Base-by-base conservation (phyloP, 2,888 invertebrate genomes). In the Cylindroiulus punctatus region DNA sequence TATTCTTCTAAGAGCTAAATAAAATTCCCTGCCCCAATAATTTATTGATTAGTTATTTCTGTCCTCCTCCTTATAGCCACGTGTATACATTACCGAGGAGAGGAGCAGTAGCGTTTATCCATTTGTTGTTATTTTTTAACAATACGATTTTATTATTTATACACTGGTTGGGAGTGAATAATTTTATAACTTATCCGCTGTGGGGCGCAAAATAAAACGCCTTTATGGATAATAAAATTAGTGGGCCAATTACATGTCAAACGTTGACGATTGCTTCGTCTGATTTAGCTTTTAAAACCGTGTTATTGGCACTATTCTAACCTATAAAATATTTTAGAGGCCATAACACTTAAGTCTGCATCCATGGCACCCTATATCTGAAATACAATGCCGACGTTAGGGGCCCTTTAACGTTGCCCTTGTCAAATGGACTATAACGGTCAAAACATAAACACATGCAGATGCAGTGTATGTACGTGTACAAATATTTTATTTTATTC, bases 151-250 rank as follows among this genome's bases (percentile, higher is more conserved):
- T 47, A 47, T 47, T 47, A 47, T 47, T 47, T 47, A 47, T 47
- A 47, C 7, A 47, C 47, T 36, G 36, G 36, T 36, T 36, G 47
- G 47, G 47, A 47, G 47, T 47, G 47, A 47, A 47, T 47, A 47
- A 47, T 47, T 47, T 47, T 47, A 47, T 47, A 47, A 47, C 47
- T 47, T 47, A 47, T 1, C 47, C 47, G 47, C 47, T 47, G 47
- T 47, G 32, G 81, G 81, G 30, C 32, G 83, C 32, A 36, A 83
- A 83, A 81, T 36, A 83, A 36, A 83, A 36, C 83, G 83, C 40
- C 83, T 83, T 83, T 83, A 83, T 83, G 83, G 83, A 36, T 40
- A 83, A 83, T 83, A 83, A 83, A 83, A 83, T 83, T 83, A 83
- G 83, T 83, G 36, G 83, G 36, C 36, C 83, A 83, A 83, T 83